Conservation (phyloP, 2,113 vertebrate species). For the Thamnophis sirtalis region DNA sequence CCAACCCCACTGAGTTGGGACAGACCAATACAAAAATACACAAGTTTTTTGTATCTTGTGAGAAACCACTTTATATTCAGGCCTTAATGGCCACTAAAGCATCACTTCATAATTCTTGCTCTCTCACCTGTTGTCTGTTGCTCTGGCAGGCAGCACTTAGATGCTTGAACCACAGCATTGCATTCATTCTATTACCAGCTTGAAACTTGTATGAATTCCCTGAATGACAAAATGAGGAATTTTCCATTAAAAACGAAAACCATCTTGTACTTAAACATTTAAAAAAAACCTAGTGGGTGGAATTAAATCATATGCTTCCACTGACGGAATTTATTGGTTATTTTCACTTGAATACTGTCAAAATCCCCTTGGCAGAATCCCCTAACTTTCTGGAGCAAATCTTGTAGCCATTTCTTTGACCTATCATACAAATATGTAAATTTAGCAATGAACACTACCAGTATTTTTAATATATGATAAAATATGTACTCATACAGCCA, state of each 20-base stretch:
- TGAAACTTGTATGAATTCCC: conserved; percentile 99
- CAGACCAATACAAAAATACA: background rate
- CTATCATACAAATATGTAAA: background rate
- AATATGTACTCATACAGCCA: background rate
- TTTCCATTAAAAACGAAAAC: background rate
- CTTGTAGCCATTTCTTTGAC: background rate
- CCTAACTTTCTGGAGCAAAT: background rate
- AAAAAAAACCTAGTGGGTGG: background rate
- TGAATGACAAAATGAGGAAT: conserved; percentile 57
- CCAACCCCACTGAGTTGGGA: background rate
- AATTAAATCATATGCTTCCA: background rate
- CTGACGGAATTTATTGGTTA: background rate
- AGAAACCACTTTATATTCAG: background rate
- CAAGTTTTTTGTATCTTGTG: background rate
- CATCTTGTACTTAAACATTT: background rate
- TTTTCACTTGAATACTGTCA: background rate
- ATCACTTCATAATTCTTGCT: background rate
- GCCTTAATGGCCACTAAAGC: background rate
- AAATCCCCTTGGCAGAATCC: background rate
- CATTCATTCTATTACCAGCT: conserved; percentile 91
- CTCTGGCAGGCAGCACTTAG: conserved; percentile 95
- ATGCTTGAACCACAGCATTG: conserved; percentile 97
- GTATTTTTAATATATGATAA: background rate
- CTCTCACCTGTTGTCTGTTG: conserved; percentile 91
- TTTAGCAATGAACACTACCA: background rate